Evolutionary conservation across 2,113 vertebrate genomes (phyloP), one percentile per base, ranked within the genome.

Genomic region (Neopipo cinnamomea): DNA sequence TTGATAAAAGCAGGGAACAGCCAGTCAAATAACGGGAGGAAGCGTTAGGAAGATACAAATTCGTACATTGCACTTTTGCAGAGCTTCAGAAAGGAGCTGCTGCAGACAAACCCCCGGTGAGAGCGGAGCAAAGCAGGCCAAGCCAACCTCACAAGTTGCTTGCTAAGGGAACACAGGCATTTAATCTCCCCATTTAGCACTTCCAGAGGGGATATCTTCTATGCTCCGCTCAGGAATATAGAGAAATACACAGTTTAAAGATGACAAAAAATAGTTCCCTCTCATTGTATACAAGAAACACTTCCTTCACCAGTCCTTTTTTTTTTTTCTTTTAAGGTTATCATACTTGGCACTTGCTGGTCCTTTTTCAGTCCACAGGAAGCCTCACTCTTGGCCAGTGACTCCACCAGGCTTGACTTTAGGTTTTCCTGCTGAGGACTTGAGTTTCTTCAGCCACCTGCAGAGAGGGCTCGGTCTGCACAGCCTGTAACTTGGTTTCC

Each of bases 401-500:
- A 0, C 25, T 24, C 37, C 84, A 13, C 49, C 8, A 0, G 74
- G 9, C 74, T 85, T 68, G 35, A 11, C 70, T 77, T 87, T 8
- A 4, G 33, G 6, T 31, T 75, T 89, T 42, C 5, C 39, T 84
- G 42, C 68, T 0, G 76, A 49, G 31, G 39, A 18, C 50, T 5
- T 78, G 65, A 95, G 83, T 2, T 21, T 85, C 84, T 46, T 82
- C 84, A 97, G 93, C 96, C 93, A 95, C 41, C n/a, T 95, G 91
- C 96, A 95, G 33, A 97, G 20, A 22, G 74, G 94, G n/a, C 89
- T 91, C 1, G 74, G 33, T 61, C 61, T 93, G 77, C 61, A 35
- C 30, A 7, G 8, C 46, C 31, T 81, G 13, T 0, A 0, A 3
- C 6, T 46, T 4, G 47, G 4, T 16, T 80, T 81, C 61, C 2